Percentiles rank a stretch among this genome's conserved stretches.
Conservation (phyloP, 2,888 invertebrate genomes). For the Sceliomorpha sp. region DNA sequence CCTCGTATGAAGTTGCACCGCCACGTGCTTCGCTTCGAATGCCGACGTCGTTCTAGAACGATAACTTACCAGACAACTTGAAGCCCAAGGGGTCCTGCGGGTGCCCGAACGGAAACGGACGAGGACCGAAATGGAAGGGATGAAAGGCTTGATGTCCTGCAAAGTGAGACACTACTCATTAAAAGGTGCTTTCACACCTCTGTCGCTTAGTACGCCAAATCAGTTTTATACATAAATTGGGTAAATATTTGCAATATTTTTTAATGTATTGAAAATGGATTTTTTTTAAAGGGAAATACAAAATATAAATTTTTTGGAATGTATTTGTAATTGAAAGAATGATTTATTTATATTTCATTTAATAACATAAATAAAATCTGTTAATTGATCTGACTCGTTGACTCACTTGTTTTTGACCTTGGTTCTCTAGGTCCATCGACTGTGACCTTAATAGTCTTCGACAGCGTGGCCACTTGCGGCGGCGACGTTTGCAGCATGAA, state of each 20-base stretch:
- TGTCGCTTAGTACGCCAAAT: slow-evolving; percentile 27
- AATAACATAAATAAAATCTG: no score
- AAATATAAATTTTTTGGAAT: no score
- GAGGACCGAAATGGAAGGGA: slow-evolving; percentile 93
- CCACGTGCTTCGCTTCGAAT: no score
- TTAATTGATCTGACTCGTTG: not conserved
- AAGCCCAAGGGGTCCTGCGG: slow-evolving; percentile 92
- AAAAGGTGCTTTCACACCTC: slow-evolving; percentile 53
- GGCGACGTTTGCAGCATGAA: slow-evolving; percentile 79
- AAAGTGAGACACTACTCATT: slow-evolving; percentile 59
- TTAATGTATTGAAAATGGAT: no score
- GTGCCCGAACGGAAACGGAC: slow-evolving; percentile 84
- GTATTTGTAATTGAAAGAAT: no score
- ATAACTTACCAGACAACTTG: slow-evolving; percentile 89
- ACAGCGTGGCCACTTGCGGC: slow-evolving; percentile 76
- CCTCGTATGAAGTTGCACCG: not conserved
- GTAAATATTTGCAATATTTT: no score
- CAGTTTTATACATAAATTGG: no score
- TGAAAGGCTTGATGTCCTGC: slow-evolving; percentile 91
- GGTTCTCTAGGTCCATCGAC: slow-evolving; percentile 77
- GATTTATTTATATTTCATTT: no score
- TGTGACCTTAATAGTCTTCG: slow-evolving; percentile 77
- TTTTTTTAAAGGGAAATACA: no score
- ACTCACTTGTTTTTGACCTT: slow-evolving; percentile 77
- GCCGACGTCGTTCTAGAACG: no score